A percentile compares a stretch with the other conserved stretches of the same genome.
phyloP scores from a whole-genome alignment of 2,888 invertebrate species.

The Catonia carolina region DNA sequence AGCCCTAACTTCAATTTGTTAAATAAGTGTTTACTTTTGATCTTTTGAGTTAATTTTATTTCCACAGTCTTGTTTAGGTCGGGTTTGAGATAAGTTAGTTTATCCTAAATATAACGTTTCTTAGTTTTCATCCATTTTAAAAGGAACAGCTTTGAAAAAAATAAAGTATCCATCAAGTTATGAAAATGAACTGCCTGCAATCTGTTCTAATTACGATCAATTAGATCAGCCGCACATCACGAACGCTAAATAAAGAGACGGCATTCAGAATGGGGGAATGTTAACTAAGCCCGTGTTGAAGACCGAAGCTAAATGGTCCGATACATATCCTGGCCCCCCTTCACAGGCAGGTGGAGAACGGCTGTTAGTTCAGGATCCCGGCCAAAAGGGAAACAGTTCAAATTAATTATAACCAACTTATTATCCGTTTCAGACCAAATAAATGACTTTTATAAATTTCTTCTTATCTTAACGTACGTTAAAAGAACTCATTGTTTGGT shows the following conservation, averaged over 20 bases:
- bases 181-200: not conserved
- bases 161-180: not conserved
- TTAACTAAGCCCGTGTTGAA: constrained; percentile 9
- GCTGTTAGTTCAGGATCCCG: constrained; percentile 1
- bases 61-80: no score
- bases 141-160: not conserved
- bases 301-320: constrained; percentile 1
- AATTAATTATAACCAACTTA: constrained; percentile 27
- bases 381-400: constrained; percentile 8
- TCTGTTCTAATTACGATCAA: constrained; percentile 13
- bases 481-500: constrained; percentile 10
- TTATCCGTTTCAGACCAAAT: constrained; percentile 22
- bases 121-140: not conserved
- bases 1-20: no score
- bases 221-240: constrained; percentile 8
- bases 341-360: constrained; percentile 14
- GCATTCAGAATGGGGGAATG: constrained; percentile 6
- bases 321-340: not conserved
- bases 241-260: constrained; percentile 5
- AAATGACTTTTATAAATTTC: constrained; percentile 10
- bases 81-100: no score
- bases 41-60: no score
- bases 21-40: no score
- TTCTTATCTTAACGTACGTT: not conserved
- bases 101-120: no score